phyloP scores from a whole-genome alignment of 2,113 vertebrate genomes.

The Amphilophus citrinellus region DNA sequence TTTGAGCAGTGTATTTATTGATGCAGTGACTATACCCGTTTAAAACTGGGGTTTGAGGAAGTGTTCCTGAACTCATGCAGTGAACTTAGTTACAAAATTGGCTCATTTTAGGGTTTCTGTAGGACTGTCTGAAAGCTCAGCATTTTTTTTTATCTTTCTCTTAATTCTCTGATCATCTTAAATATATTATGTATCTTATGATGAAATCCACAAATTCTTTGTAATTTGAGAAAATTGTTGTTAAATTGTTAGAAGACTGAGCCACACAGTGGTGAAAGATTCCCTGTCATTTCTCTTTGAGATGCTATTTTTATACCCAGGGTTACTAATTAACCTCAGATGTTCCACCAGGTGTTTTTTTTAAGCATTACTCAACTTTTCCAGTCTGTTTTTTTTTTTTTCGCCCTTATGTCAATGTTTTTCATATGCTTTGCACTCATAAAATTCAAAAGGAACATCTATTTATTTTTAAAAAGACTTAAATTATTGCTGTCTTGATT shows the following conservation, averaged over 20 bases:
- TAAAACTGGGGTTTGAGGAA: no score
- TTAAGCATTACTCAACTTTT: background rate
- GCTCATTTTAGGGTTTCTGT: no score
- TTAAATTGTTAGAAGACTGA: background rate
- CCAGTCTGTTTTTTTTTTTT: background rate
- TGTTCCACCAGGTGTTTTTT: background rate
- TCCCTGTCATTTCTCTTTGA: background rate
- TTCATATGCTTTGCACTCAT: background rate
- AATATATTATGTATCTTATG: no score
- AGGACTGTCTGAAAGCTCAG: no score
- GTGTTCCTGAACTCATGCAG: no score
- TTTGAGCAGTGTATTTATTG: no score
- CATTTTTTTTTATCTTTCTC: no score
- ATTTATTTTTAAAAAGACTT: background rate
- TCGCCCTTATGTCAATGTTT: background rate
- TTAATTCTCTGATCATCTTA: no score
- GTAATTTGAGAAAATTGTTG: background rate
- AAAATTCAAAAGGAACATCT: background rate
- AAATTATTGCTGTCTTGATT: background rate
- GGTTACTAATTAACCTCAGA: slow-evolving; percentile 4
- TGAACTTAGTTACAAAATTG: no score
- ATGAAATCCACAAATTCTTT: no score
- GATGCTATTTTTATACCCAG: background rate
- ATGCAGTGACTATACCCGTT: no score
- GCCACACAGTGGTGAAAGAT: background rate